Conservation (phyloP, 2,113 vertebrate species). For the Dermatemys mawii region DNA sequence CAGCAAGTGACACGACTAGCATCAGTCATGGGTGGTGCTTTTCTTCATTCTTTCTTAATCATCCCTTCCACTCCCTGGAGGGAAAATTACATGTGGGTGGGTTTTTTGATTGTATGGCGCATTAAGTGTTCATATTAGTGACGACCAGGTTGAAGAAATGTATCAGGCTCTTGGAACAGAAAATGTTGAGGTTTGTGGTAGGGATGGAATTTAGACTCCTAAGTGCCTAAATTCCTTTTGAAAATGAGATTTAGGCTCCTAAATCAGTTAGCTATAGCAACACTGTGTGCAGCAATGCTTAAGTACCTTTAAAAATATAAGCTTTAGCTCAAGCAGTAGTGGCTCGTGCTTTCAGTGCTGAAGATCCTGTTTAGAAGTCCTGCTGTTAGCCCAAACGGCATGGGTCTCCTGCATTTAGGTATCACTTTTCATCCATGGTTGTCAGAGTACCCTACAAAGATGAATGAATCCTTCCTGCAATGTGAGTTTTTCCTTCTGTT, state of each 20-base stretch:
- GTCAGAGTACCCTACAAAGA: background rate
- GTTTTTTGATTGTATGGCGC: background rate
- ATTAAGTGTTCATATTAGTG: accelerated
- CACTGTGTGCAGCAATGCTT: background rate
- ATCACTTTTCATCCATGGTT: background rate
- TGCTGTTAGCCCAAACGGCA: background rate
- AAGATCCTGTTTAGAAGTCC: background rate
- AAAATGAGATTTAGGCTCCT: background rate
- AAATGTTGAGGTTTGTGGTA: background rate
- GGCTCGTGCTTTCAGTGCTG: background rate
- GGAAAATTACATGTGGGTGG: background rate
- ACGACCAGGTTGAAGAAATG: background rate
- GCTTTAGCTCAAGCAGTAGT: background rate
- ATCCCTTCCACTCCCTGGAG: background rate
- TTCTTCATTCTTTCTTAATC: background rate
- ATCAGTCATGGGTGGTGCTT: too few relatives aligned
- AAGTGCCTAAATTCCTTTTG: too few relatives aligned
- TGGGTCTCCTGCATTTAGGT: background rate
- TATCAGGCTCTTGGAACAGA: background rate
- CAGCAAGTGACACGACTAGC: background rate
- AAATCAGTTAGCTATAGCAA: background rate
- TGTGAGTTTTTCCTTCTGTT: background rate
- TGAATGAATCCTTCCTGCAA: background rate
- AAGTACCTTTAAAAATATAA: too few relatives aligned
- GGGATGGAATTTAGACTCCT: background rate